Percentiles rank a stretch among this genome's conserved stretches.
Conservation (phyloP, 2,888 invertebrate genomes). For the Agrotis clavis region DNA sequence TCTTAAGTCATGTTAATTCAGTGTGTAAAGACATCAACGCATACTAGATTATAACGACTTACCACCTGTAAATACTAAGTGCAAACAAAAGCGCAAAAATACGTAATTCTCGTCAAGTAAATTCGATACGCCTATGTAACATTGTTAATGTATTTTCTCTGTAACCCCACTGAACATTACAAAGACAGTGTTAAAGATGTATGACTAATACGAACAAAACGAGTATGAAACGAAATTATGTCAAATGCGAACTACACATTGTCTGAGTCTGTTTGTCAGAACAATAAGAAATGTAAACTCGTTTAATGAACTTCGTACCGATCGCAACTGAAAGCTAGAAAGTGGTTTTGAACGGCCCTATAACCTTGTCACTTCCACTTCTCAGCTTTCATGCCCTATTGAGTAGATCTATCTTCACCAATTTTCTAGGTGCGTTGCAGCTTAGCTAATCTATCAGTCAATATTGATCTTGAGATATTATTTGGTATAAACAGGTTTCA, state of each 20-base stretch:
- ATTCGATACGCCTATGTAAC: slow-evolving; percentile 75
- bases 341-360: slow-evolving; percentile 29
- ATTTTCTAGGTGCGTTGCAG: background rate
- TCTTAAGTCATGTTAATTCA: slow-evolving; percentile 21
- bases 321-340: slow-evolving; percentile 36
- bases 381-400: slow-evolving; percentile 34
- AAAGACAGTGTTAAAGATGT: slow-evolving; percentile 64
- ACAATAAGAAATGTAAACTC: slow-evolving; percentile 17
- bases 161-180: slow-evolving; percentile 61
- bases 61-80: slow-evolving; percentile 46
- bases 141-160: slow-evolving; percentile 71
- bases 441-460: background rate
- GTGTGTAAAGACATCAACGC: slow-evolving; percentile 25
- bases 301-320: slow-evolving; percentile 9
- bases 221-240: slow-evolving; percentile 51
- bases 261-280: slow-evolving; percentile 7
- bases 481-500: no score
- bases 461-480: background rate
- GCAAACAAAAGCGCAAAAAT: slow-evolving; percentile 53
- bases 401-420: slow-evolving; percentile 17
- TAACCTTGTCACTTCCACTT: slow-evolving; percentile 39
- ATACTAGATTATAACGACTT: slow-evolving; percentile 32
- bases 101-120: slow-evolving; percentile 50
- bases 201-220: slow-evolving; percentile 65
- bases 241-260: slow-evolving; percentile 34